Percentiles rank a stretch among this genome's conserved stretches.
These are phyloP conservation scores for Euplagia quadripunctaria DNA, from an alignment of 2,888 invertebrate species.

Conservation along the genomic window DNA sequence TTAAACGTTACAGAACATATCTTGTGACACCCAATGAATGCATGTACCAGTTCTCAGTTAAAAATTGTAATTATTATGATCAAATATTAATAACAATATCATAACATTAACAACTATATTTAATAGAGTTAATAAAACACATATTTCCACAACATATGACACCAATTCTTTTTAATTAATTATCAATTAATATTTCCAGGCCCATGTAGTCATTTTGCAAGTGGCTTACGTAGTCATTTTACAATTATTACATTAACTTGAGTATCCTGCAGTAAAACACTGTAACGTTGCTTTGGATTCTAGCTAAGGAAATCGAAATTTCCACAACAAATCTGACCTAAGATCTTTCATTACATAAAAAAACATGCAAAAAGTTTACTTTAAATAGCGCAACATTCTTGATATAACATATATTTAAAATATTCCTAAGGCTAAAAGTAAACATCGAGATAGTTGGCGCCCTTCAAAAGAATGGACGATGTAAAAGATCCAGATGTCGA, in stretches of 20 bases:
- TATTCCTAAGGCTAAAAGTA: constrained; percentile 38
- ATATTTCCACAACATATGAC: constrained; percentile 23
- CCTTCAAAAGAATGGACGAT: constrained; percentile 41
- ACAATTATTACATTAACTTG: not conserved
- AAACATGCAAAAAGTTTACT: constrained; percentile 13
- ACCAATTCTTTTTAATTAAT: constrained; percentile 5
- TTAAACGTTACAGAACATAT: constrained; percentile 17
- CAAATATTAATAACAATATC: constrained; percentile 7
- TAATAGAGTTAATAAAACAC: constrained; percentile 33
- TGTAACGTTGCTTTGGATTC: constrained; percentile 30
- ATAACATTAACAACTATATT: constrained; percentile 40
- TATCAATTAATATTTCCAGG: constrained; percentile 30
- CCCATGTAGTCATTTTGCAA: constrained; percentile 14
- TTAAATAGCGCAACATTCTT: constrained; percentile 11
- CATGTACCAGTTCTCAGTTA: constrained; percentile 25
- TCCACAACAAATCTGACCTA: constrained; percentile 12
- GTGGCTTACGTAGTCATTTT: constrained; percentile 6
- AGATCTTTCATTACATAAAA: not conserved
- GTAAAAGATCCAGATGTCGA: constrained; percentile 27
- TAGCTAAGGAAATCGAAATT: constrained; percentile 26
- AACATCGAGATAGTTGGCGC: constrained; percentile 30
- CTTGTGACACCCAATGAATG: constrained; percentile 20
- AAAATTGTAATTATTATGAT: constrained; percentile 25
- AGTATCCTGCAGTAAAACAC: constrained; percentile 27
- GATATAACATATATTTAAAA: constrained; percentile 24